These are phyloP conservation scores for Hippocampus comes DNA, from an alignment of 2,113 vertebrate genomes.

Conservation along the genomic window DNA sequence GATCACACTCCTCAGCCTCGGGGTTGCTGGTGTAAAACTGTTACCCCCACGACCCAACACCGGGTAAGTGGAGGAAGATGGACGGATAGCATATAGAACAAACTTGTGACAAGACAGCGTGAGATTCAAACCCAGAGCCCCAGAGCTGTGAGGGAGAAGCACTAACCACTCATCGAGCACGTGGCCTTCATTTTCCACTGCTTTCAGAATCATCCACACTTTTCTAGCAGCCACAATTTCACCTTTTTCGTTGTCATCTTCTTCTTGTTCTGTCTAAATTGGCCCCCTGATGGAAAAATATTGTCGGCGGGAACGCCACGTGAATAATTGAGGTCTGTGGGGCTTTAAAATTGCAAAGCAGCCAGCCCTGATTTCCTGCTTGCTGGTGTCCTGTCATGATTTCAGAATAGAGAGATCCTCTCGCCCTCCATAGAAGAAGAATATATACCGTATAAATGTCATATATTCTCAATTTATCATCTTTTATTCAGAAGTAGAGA, in stretches of 20 bases:
- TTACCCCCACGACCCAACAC: no score
- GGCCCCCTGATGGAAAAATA: constrained; percentile 75
- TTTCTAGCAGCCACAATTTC: background rate
- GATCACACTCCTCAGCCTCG: no score
- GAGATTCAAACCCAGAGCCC: background rate
- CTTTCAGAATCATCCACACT: background rate
- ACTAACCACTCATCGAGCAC: background rate
- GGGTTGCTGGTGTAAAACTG: no score
- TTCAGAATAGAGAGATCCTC: constrained; percentile 55
- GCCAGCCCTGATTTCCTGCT: constrained; percentile 59
- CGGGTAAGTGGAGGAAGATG: no score
- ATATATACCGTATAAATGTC: background rate
- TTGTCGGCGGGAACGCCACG: constrained; percentile 66
- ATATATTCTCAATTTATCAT: background rate
- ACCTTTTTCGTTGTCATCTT: background rate
- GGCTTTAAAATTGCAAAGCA: constrained; percentile 70
- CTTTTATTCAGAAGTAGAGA: background rate
- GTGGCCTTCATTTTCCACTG: background rate
- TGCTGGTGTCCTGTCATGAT: constrained; percentile 58
- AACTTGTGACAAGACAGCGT: background rate
- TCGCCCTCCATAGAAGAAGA: background rate
- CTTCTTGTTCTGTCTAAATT: constrained; percentile 61
- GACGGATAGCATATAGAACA: no score
- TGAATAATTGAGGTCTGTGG: constrained; percentile 72
- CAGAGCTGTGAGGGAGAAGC: background rate